phyloP scores from a whole-genome alignment of 2,113 vertebrate genomes.

The Nannobrachium achirus region DNA sequence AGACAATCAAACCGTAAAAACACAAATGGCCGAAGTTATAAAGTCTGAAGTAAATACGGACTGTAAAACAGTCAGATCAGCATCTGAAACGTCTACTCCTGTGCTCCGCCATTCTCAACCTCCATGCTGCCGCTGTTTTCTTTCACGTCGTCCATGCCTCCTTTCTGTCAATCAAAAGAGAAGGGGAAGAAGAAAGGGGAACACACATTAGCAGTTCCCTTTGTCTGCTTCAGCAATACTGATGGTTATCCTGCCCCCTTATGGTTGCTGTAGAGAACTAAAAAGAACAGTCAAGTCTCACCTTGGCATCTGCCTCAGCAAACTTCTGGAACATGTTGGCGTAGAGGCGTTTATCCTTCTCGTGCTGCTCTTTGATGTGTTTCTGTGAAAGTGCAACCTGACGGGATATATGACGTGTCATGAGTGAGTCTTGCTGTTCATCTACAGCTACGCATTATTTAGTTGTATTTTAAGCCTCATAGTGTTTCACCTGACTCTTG shows the following conservation, averaged over 20 bases:
- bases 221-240: background rate
- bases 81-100: slow-evolving; percentile 50
- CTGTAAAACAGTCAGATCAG: slow-evolving; percentile 13
- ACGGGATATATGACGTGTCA: background rate
- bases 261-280: slow-evolving; percentile 27
- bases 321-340: slow-evolving; percentile 99
- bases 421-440: background rate
- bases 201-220: background rate
- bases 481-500: slow-evolving; percentile 82
- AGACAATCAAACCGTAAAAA: slow-evolving; percentile 39
- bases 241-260: slow-evolving; percentile 25
- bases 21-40: slow-evolving; percentile 70
- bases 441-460: background rate
- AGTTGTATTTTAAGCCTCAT: background rate
- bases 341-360: slow-evolving; percentile 93
- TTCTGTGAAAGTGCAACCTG: slow-evolving; percentile 86
- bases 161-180: slow-evolving; percentile 64
- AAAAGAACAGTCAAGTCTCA: slow-evolving; percentile 51
- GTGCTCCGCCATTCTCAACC: slow-evolving; percentile 63
- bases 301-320: slow-evolving; percentile 90
- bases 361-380: slow-evolving; percentile 89
- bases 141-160: slow-evolving; percentile 50
- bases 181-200: background rate
- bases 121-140: slow-evolving; percentile 69
- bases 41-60: slow-evolving; percentile 61